These are phyloP conservation scores for Lynx canadensis DNA, from an alignment of 2,113 vertebrate genomes.

Conservation along the genomic window DNA sequence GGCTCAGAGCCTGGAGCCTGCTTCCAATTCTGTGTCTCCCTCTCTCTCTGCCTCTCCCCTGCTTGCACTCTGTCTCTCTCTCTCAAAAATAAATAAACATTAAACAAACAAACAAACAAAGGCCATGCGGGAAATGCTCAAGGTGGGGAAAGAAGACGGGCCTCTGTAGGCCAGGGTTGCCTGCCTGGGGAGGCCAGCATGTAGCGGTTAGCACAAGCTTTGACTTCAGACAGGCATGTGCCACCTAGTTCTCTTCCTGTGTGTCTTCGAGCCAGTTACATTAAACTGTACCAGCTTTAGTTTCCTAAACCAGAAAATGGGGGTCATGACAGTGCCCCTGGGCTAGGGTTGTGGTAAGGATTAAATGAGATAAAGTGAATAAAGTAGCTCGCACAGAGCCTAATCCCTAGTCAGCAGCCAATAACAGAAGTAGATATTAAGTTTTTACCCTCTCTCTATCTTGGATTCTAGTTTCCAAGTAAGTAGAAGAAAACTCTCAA, in stretches of 20 bases:
- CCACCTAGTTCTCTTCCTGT: not conserved
- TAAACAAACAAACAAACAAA: not conserved
- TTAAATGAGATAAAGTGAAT: not conserved
- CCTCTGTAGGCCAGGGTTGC: not conserved
- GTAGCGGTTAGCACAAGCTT: not conserved
- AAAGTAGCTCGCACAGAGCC: not conserved
- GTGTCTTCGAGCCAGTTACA: not conserved
- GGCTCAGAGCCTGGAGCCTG: too few relatives aligned
- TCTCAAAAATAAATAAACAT: not conserved
- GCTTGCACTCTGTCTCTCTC: too few relatives aligned
- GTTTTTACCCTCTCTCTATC: not conserved
- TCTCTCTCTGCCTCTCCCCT: too few relatives aligned
- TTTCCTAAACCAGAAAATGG: not conserved
- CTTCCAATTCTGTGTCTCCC: too few relatives aligned
- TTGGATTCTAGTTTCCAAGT: conserved; percentile 10
- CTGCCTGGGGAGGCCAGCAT: not conserved
- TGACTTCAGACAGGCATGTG: not conserved
- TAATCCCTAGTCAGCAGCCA: not conserved
- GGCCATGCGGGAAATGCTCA: not conserved
- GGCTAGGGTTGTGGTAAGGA: not conserved
- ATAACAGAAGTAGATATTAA: not conserved
- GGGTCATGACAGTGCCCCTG: not conserved
- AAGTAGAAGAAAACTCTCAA: not conserved
- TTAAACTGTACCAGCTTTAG: not conserved
- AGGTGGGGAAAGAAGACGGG: not conserved